Conservation (phyloP, 2,888 invertebrate genomes). For the Helicoverpa assulta region DNA sequence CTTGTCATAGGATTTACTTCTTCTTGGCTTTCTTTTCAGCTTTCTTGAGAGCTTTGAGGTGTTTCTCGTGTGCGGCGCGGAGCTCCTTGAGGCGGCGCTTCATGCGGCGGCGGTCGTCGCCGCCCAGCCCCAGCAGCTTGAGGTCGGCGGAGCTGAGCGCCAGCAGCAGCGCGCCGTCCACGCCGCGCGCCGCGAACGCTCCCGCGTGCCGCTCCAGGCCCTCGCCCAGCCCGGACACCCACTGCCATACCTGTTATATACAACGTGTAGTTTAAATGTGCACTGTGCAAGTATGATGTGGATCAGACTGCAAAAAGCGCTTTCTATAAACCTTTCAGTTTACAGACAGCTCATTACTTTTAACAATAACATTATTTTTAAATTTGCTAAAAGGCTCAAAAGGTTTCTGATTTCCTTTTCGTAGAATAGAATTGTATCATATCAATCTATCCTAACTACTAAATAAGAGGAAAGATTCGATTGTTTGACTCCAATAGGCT, state of each 20-base stretch:
- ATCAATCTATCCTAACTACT: too few relatives aligned
- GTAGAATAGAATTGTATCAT: too few relatives aligned
- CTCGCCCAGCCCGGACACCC: conserved; percentile 95
- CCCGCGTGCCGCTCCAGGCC: conserved; percentile 97
- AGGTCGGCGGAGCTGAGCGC: conserved; percentile 97
- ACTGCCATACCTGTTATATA: conserved; percentile 95
- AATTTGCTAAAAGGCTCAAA: too few relatives aligned
- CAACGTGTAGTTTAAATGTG: conserved; percentile 21
- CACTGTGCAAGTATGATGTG: too few relatives aligned
- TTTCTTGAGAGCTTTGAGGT: conserved; percentile 96
- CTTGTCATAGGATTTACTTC: conserved; percentile 84
- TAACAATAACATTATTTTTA: too few relatives aligned
- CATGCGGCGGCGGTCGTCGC: conserved; percentile 94
- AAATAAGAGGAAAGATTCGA: too few relatives aligned
- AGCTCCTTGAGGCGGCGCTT: conserved; percentile 96
- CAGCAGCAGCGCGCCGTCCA: conserved; percentile 96
- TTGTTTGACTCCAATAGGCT: too few relatives aligned
- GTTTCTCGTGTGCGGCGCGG: conserved; percentile 95
- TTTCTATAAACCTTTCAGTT: not conserved
- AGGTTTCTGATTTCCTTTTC: too few relatives aligned
- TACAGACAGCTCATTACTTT: not conserved
- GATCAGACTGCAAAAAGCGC: too few relatives aligned
- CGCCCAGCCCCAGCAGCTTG: conserved; percentile 95
- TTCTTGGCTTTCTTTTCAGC: conserved; percentile 95
- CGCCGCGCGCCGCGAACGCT: conserved; percentile 96